Evolutionary conservation across 2,113 vertebrate species (phyloP), one percentile per base, ranked within the genome.

Genomic region (Oryzias curvinotus): DNA sequence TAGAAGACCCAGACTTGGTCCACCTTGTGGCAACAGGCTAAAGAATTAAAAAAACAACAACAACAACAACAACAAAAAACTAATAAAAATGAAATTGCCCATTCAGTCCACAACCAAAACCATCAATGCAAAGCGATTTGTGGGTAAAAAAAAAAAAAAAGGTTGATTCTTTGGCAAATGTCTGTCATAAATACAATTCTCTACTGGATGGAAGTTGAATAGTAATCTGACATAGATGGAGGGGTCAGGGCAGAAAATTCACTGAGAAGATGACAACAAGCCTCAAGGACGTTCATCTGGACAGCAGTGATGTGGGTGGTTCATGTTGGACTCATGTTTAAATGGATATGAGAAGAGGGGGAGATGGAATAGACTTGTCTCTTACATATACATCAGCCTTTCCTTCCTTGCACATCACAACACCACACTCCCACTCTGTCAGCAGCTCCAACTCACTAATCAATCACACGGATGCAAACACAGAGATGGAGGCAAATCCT

Each of bases 291-390:
- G 52, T 67, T 62, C 26, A 65, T 66, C 61, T 63, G 45, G 63
- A 68, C 67, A 69, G 56, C 47, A 69, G 59, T 7, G 68, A 72
- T 57, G 42, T 72, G 48, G 62, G 65, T 17, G 46, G 62, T 67
- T 73, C 53, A 68, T 68, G 57, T 71, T 65, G 70, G 26, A 57
- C 76, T 78, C 77, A 74, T 84, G 81, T 87, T 81, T 84, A 81
- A 82, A 85, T 85, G 80, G 71, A 78, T 85, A 66, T 71, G 73
- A 67, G 65, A 66, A 52, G 45, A 65, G 49, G 51, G 26, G 14
- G 16, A 15, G 26, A 51, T 55, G 75, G 62, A 78, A 75, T 42
- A 71, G 66, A 83, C 51, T 57, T 62, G 73, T 68, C 67, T 69
- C 56, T 78, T 69, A 66, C 44, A 41, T 45, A 18, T 47, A 65